phyloP scores from a whole-genome alignment of 53 echinoderm and acorn worm species.

The Mesocentrotus franciscanus region DNA sequence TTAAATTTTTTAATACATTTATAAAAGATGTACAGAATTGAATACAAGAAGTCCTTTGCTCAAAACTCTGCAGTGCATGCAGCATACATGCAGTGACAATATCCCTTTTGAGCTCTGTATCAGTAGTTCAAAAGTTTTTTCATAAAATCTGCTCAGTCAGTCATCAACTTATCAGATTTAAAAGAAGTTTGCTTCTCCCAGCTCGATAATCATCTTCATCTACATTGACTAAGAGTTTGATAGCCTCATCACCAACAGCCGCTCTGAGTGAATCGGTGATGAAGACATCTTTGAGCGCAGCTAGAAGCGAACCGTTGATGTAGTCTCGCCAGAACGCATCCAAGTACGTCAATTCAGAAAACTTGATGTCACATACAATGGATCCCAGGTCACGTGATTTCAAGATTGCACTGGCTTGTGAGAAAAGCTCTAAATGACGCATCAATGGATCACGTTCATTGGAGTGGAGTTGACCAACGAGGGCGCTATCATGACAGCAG shows the following conservation, averaged over 20 bases:
- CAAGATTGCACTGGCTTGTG: constrained; percentile 70
- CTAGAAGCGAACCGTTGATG: constrained; percentile 67
- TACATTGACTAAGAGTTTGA: constrained; percentile 68
- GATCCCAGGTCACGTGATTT: constrained; percentile 69
- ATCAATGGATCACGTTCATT: constrained; percentile 58
- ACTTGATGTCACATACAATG: constrained; percentile 73
- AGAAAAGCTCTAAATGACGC: constrained; percentile 67
- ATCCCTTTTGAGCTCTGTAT: background rate
- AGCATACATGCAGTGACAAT: background rate
- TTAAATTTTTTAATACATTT: too few species aligned
- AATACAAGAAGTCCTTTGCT: background rate
- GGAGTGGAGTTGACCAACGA: constrained; percentile 63
- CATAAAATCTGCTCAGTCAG: background rate
- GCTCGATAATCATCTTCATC: constrained; percentile 71
- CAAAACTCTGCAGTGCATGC: background rate
- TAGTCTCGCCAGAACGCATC: constrained; percentile 76
- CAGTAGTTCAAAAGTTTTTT: background rate
- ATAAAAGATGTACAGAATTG: background rate
- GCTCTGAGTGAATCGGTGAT: constrained; percentile 67
- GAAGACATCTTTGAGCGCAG: constrained; percentile 70
- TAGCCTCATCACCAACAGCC: constrained; percentile 70
- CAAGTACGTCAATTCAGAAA: constrained; percentile 72
- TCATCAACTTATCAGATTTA: constrained; percentile 58
- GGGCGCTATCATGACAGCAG: constrained; percentile 69
- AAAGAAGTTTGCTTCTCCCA: constrained; percentile 64